These are phyloP conservation scores for Thysanoteuthis rhombus DNA, from an alignment of 2,888 invertebrate species.

Conservation along the genomic window DNA sequence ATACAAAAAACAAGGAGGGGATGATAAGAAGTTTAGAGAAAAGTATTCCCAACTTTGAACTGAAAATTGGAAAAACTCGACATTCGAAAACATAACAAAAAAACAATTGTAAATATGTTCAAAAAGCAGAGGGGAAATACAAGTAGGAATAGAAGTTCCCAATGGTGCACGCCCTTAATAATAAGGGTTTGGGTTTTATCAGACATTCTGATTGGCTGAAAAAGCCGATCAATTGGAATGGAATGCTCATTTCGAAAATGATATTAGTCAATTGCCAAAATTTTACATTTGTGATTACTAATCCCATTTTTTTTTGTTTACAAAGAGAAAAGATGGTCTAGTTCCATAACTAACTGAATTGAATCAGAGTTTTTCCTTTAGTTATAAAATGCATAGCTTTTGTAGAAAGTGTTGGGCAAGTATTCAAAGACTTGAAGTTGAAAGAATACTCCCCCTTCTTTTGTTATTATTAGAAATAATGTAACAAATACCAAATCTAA, in stretches of 20 bases:
- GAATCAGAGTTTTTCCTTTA: background rate
- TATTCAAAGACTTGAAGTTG: background rate
- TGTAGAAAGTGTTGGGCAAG: background rate
- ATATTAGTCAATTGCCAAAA: too few relatives aligned
- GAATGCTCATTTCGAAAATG: background rate
- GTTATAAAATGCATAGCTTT: too few relatives aligned
- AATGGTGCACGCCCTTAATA: background rate
- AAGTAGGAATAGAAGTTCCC: background rate
- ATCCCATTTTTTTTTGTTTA: too few relatives aligned
- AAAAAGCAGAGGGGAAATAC: background rate
- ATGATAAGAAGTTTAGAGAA: too few relatives aligned
- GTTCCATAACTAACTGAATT: too few relatives aligned
- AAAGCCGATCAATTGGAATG: background rate
- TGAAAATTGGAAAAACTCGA: too few relatives aligned
- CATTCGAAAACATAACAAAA: too few relatives aligned
- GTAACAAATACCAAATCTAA: constrained; percentile 1
- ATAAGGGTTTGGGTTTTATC: background rate
- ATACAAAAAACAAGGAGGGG: too few relatives aligned
- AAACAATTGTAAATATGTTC: too few relatives aligned
- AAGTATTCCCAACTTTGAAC: too few relatives aligned
- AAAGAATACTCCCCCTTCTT: background rate
- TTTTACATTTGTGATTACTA: too few relatives aligned
- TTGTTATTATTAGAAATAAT: background rate
- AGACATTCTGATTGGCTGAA: background rate
- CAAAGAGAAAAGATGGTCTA: too few relatives aligned